A percentile compares a stretch with the other conserved stretches of the same genome.
phyloP scores from a whole-genome alignment of 1,140 invertebrate genomes.

The Zaprionus ghesquierei region DNA sequence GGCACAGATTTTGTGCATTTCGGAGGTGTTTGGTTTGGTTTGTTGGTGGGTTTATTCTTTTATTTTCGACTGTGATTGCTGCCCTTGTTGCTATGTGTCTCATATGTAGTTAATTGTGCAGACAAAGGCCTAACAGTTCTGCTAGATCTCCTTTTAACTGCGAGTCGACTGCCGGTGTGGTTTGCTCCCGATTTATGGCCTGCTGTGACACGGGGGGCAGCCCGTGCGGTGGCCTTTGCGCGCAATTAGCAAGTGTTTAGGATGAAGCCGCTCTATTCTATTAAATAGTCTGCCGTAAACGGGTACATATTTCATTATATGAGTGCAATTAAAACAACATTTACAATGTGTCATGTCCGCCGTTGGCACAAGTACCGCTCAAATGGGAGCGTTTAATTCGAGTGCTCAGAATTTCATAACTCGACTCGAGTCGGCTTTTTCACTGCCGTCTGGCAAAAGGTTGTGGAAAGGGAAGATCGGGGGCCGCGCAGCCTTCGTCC shows the following conservation, averaged over 20 bases:
- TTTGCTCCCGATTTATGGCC: conserved; percentile 10
- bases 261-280: conserved; percentile 56
- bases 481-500: not conserved
- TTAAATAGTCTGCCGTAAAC: conserved; percentile 37
- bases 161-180: not conserved
- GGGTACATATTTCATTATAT: conserved; percentile 43
- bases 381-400: conserved; percentile 63
- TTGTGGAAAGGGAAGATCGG: not conserved
- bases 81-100: conserved; percentile 42
- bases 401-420: conserved; percentile 57
- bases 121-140: conserved; percentile 29
- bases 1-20: conserved; percentile 22
- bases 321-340: conserved; percentile 68
- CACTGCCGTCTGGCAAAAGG: not conserved
- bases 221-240: conserved; percentile 18
- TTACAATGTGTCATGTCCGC: conserved; percentile 65
- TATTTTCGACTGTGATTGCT: conserved; percentile 32
- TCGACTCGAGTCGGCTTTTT: not conserved
- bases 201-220: not conserved
- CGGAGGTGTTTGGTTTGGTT: not conserved
- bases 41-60: conserved; percentile 2
- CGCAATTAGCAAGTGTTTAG: conserved; percentile 51
- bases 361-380: conserved; percentile 37
- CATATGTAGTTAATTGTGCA: conserved; percentile 37
- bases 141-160: not conserved